A percentile compares a stretch with the other conserved stretches of the same genome.
Conservation (phyloP, 2,113 vertebrate genomes). For the Phoxinus phoxinus region DNA sequence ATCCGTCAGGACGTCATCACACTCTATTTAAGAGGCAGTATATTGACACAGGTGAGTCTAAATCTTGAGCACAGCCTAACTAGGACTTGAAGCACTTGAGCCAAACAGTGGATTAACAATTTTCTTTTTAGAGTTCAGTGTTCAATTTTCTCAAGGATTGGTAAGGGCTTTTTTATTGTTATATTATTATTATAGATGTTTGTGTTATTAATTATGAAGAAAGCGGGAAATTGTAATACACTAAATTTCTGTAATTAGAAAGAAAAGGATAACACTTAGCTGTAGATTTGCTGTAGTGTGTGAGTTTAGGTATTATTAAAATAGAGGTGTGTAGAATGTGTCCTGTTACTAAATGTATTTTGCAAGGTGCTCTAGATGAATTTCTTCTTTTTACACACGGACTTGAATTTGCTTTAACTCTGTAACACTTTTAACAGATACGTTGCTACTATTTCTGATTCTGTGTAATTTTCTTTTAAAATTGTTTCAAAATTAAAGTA, state of each 20-base stretch:
- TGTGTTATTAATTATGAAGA: background rate
- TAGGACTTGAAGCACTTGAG: background rate
- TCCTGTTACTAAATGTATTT: background rate
- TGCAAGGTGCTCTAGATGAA: background rate
- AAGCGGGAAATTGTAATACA: background rate
- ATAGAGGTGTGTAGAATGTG: background rate
- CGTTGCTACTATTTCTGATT: background rate
- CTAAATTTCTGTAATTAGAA: too few species aligned
- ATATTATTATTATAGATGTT: background rate
- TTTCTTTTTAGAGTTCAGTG: background rate
- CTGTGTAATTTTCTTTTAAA: background rate
- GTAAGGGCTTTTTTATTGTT: background rate
- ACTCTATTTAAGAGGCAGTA: background rate
- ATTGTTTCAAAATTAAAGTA: background rate
- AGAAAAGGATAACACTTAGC: too few species aligned
- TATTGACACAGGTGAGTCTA: background rate
- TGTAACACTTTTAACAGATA: background rate
- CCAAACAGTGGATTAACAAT: background rate
- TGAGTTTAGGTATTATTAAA: too few species aligned
- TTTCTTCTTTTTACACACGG: background rate
- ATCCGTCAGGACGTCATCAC: background rate
- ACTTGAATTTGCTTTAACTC: background rate
- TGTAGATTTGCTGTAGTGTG: too few species aligned
- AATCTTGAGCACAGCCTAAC: background rate
- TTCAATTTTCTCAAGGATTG: background rate